Evolutionary conservation across 2,797 vertebrate species (phyloP).

Genomic region (Sitta carolinensis): DNA sequence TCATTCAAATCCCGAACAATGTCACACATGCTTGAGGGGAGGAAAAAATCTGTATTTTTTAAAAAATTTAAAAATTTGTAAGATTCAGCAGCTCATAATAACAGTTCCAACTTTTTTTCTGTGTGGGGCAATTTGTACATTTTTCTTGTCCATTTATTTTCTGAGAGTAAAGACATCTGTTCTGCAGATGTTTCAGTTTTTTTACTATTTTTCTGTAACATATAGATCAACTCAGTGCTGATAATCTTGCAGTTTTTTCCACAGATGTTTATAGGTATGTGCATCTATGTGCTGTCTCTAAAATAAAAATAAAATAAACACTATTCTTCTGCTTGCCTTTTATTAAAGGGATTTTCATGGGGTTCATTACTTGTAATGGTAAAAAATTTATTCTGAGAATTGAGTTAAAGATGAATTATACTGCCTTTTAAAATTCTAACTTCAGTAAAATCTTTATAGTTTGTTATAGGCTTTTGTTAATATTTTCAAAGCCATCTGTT

Average conservation of each 20-base stretch:
- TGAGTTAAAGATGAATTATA: neutral
- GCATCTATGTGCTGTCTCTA: neutral
- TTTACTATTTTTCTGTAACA: neutral
- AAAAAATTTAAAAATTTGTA: too few species aligned
- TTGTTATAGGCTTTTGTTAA: neutral
- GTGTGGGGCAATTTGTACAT: neutral
- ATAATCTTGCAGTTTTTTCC: neutral
- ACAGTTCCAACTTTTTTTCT: neutral
- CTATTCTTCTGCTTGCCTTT: neutral
- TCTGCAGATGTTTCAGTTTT: neutral
- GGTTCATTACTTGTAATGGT: neutral
- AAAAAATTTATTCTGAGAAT: neutral
- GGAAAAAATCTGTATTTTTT: neutral
- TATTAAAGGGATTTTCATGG: neutral
- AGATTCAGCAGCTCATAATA: neutral
- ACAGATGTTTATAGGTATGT: neutral
- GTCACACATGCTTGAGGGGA: neutral
- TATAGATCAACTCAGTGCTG: neutral
- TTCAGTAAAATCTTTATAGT: neutral
- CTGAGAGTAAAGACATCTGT: neutral
- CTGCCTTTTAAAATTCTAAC: neutral
- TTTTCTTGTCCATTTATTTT: neutral
- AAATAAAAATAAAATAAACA: neutral
- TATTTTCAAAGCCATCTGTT: neutral
- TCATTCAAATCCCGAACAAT: neutral